A percentile compares a stretch with the other conserved stretches of the same genome.
Evolutionary conservation across 2,113 vertebrate species (phyloP).

Genomic region (Anser cygnoides): DNA sequence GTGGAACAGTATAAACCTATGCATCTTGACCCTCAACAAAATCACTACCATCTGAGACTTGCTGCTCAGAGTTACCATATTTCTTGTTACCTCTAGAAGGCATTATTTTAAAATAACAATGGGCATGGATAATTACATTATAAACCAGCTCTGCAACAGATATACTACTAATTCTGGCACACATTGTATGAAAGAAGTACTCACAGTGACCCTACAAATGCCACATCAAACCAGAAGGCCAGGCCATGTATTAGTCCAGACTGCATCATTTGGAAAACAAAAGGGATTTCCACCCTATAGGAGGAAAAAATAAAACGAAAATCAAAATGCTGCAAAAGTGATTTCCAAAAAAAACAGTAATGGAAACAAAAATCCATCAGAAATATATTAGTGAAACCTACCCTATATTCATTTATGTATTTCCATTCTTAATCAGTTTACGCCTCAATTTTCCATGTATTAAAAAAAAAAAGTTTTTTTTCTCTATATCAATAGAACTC

Average conservation of each 20-base stretch:
- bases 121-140: not conserved
- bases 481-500: not conserved
- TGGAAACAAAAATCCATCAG: not conserved
- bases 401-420: not conserved
- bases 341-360: not conserved
- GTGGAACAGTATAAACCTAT: not conserved
- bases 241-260: slow-evolving; percentile 84
- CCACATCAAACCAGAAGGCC: slow-evolving; percentile 85
- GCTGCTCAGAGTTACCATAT: not conserved
- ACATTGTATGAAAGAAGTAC: not conserved
- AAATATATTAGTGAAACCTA: not conserved
- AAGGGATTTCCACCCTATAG: slow-evolving; percentile 83
- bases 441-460: not conserved
- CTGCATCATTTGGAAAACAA: slow-evolving; percentile 80
- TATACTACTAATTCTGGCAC: not conserved
- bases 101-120: not conserved
- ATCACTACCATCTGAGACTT: not conserved
- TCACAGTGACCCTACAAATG: slow-evolving; percentile 82
- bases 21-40: not conserved
- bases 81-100: not conserved
- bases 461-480: not conserved
- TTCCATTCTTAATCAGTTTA: not conserved
- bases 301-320: not conserved
- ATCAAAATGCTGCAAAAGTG: not conserved
- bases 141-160: not conserved